Evolutionary conservation across 2,888 invertebrate genomes (phyloP).

Genomic region (Pecten maximus): DNA sequence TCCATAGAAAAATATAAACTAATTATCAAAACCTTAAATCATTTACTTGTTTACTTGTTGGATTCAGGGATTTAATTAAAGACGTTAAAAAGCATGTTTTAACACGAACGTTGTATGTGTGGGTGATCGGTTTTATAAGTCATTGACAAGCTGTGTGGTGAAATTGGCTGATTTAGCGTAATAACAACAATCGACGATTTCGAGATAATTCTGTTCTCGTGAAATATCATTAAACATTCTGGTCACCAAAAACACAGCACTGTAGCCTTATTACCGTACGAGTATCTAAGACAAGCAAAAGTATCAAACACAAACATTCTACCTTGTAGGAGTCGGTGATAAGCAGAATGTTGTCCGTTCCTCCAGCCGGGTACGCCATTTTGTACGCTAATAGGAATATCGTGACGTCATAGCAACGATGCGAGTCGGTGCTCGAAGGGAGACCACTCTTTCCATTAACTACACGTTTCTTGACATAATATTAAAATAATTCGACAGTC

Average conservation of each 20-base stretch:
- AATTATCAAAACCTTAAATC: neutral
- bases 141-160: neutral
- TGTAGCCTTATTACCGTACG: neutral
- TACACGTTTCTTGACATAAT: no score
- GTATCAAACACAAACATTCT: slow-evolving; percentile 36
- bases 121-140: neutral
- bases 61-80: neutral
- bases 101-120: neutral
- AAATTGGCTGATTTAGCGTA: neutral
- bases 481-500: no score
- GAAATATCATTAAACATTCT: neutral
- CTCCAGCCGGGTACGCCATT: slow-evolving; percentile 71
- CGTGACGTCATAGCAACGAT: slow-evolving; percentile 70
- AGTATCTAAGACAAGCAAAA: neutral
- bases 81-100: neutral
- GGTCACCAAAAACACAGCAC: neutral
- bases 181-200: neutral
- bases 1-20: neutral
- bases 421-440: slow-evolving; percentile 26
- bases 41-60: neutral
- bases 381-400: slow-evolving; percentile 63
- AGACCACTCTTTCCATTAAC: neutral
- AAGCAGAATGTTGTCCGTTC: slow-evolving; percentile 80
- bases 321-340: slow-evolving; percentile 83
- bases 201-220: neutral